phyloP scores from a whole-genome alignment of 2,113 vertebrate species.

The Erythrolamprus reginae region DNA sequence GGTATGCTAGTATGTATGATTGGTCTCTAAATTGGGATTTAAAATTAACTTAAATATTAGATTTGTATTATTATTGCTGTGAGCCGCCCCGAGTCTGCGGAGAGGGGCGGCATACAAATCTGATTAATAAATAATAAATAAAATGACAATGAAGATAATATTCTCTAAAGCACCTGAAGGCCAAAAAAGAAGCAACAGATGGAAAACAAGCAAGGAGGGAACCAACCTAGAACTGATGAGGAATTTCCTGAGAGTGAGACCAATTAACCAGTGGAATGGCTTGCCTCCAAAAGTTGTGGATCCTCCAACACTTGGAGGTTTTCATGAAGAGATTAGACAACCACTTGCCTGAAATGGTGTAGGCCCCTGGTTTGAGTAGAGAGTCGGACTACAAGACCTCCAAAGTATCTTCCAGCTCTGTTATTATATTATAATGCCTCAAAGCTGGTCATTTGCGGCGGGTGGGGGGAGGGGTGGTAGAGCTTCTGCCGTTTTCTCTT shows the following conservation, averaged over 20 bases:
- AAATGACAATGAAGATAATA: neutral
- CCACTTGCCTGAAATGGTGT: neutral
- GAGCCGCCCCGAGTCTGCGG: too few species aligned
- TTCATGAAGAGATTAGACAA: neutral
- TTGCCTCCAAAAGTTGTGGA: too few species aligned
- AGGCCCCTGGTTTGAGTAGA: neutral
- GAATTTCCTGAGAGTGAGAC: neutral
- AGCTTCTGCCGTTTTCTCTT: too few species aligned
- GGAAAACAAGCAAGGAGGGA: neutral
- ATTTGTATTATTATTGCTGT: too few species aligned
- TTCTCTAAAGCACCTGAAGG: neutral
- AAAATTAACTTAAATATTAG: too few species aligned
- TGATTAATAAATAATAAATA: too few species aligned
- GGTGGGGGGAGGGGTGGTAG: too few species aligned
- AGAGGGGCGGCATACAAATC: too few species aligned
- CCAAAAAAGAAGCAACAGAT: neutral
- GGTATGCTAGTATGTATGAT: too few species aligned
- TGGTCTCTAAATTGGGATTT: too few species aligned
- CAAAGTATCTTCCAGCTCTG: neutral
- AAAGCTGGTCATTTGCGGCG: neutral
- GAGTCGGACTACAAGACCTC: too few species aligned
- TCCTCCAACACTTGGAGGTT: neutral
- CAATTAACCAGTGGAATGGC: neutral
- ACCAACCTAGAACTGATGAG: neutral
- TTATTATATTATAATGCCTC: neutral